A percentile compares a stretch with the other conserved stretches of the same genome.
Evolutionary conservation across 64 coral and sea anemone genomes (phyloP).

Genomic region (Montipora efflorescens): DNA sequence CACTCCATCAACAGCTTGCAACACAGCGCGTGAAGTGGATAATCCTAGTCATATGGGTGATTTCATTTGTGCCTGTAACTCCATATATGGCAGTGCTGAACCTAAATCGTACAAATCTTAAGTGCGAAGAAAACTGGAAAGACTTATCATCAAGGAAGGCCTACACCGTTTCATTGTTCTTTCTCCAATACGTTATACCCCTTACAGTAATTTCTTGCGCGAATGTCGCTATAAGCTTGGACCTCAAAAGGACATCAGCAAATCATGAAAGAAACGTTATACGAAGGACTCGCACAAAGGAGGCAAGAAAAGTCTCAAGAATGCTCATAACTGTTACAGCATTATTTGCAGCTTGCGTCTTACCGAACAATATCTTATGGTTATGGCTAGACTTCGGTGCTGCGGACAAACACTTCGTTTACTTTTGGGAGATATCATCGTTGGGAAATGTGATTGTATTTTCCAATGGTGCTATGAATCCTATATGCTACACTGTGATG

Average conservation of each 20-base stretch:
- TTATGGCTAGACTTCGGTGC: constrained; percentile 41
- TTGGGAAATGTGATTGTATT: constrained; percentile 27
- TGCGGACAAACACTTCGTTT: constrained; percentile 9
- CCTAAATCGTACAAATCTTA: neutral
- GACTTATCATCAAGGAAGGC: neutral
- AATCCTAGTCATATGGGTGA: constrained; percentile 56
- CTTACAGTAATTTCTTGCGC: constrained; percentile 46
- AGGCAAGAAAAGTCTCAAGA: neutral
- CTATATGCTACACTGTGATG: constrained; percentile 32
- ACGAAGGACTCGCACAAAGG: neutral
- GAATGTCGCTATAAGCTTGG: constrained; percentile 38
- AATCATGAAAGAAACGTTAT: neutral
- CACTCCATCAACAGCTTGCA: constrained; percentile 48
- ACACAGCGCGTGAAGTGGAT: constrained; percentile 14
- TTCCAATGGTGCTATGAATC: constrained; percentile 40
- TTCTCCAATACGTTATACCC: constrained; percentile 66
- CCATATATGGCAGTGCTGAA: constrained; percentile 49
- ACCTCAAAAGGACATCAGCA: neutral
- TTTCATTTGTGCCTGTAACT: constrained; percentile 35
- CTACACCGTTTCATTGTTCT: constrained; percentile 55
- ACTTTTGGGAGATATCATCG: constrained; percentile 12
- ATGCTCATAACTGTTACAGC: neutral
- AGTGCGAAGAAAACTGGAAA: constrained; percentile 60
- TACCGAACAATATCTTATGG: constrained; percentile 39
- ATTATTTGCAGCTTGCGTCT: constrained; percentile 32